A percentile compares a stretch with the other conserved stretches of the same genome.
Evolutionary conservation across 2,113 vertebrate genomes (phyloP).

Genomic region (Elgaria multicarinata): DNA sequence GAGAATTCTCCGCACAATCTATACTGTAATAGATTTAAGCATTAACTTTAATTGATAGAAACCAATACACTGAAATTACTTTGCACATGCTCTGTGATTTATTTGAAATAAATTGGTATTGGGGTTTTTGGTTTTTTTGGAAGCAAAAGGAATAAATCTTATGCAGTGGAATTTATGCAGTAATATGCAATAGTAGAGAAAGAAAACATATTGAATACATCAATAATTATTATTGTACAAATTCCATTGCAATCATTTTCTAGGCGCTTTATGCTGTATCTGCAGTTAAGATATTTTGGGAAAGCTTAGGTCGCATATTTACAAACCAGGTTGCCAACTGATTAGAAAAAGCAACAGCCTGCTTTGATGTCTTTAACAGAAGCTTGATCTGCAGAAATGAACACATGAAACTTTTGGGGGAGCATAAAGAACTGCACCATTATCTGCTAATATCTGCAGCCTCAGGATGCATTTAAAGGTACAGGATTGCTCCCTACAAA

Average conservation of each 20-base stretch:
- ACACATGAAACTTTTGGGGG: background rate
- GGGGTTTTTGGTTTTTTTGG: background rate
- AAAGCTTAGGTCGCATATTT: background rate
- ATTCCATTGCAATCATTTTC: background rate
- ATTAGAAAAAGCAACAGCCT: background rate
- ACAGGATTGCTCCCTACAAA: no score
- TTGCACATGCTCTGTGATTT: accelerated
- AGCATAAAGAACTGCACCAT: background rate
- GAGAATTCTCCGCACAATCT: background rate
- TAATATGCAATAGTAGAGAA: background rate
- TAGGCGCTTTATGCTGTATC: background rate
- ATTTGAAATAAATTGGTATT: background rate
- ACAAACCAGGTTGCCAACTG: background rate
- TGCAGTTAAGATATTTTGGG: background rate
- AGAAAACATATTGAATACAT: background rate
- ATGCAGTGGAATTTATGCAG: background rate
- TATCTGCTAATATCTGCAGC: background rate
- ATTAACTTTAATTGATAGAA: slow-evolving; percentile 6
- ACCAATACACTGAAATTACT: background rate
- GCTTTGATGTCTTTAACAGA: background rate
- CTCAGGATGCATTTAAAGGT: background rate
- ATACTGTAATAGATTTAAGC: background rate
- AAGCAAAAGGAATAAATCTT: accelerated
- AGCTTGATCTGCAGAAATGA: background rate
- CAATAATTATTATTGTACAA: background rate